phyloP scores from a whole-genome alignment of 1,140 invertebrate species.

The Leptonema lineaticorne region DNA sequence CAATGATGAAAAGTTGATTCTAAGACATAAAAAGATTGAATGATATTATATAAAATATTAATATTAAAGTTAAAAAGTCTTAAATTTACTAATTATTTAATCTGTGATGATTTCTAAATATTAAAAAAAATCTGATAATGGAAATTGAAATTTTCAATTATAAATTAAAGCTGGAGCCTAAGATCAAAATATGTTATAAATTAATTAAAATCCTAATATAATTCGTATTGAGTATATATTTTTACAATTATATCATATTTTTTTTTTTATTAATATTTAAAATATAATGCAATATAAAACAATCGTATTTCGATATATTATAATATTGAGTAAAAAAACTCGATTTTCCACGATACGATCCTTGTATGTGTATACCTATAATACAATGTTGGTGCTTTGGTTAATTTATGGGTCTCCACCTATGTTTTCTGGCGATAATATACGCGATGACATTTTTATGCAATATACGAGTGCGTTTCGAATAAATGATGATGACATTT shows the following conservation, averaged over 20 bases:
- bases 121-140: too few relatives aligned
- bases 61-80: too few relatives aligned
- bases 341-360: background rate
- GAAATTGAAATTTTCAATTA: too few relatives aligned
- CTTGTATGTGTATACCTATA: background rate
- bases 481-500: constrained; percentile 39
- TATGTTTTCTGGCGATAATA: constrained; percentile 29
- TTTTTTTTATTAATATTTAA: background rate
- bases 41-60: too few relatives aligned
- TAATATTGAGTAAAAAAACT: background rate
- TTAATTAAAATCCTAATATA: background rate
- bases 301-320: background rate
- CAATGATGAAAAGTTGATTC: too few relatives aligned
- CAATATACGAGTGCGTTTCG: constrained; percentile 30
- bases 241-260: background rate
- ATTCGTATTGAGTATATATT: background rate
- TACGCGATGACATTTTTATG: constrained; percentile 40
- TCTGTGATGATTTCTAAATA: too few relatives aligned
- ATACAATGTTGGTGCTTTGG: background rate
- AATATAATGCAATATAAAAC: background rate
- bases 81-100: too few relatives aligned
- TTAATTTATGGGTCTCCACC: constrained; percentile 5
- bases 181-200: background rate
- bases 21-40: too few relatives aligned
- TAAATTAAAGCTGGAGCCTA: too few relatives aligned